Evolutionary conservation across 2,888 invertebrate species (phyloP), one percentile per base, ranked within the genome.

Genomic region (Cylloceria caligata): DNA sequence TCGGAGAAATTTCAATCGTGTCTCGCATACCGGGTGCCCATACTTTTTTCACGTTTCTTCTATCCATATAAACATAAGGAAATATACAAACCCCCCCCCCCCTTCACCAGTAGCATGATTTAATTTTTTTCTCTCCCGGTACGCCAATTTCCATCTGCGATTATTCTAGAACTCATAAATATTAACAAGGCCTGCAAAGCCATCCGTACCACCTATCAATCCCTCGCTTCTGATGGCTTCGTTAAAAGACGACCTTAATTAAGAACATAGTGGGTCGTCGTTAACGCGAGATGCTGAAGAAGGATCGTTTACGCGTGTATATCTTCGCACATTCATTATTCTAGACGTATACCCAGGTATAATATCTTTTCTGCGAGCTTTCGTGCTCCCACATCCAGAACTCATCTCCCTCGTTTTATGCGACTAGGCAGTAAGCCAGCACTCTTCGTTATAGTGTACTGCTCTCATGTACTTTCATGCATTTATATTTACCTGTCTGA

Each of bases 1-100:
- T 87, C 87, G 87, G 86, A 88, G 89, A 89, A 91, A 90, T 87
- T 86, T 85, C 81, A 84, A 85, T 86, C 84, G 84, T 81, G 82
- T 77, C 80, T 84, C 86, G 84, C 82, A 80, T 80, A 82, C 82
- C 74, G 24, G 27, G 69, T 74, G 19, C 52, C 9, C 74, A 73
- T 74, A 64, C 49, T 72, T 83, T 80, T 72, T 77, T 76, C 21
- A 52, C 57, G 34, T 65, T 69, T 71, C 27, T 73, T 67, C 39
- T 67, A 69, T 62, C 27, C 49, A 16, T 13, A 24, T 13, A 21
- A 13, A 34, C 60, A 1, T 34, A 19, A 71, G 27, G 13, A 71
- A 57, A 71, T 55, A n/a, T 16, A 57, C 55, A 27, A n/a, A 21
- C 9, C 21, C 47, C 30, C 9, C n/a, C n/a, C n/a, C n/a, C 0